Conservation (phyloP, 2,113 vertebrate genomes). For the Neodontobutis hainanensis region DNA sequence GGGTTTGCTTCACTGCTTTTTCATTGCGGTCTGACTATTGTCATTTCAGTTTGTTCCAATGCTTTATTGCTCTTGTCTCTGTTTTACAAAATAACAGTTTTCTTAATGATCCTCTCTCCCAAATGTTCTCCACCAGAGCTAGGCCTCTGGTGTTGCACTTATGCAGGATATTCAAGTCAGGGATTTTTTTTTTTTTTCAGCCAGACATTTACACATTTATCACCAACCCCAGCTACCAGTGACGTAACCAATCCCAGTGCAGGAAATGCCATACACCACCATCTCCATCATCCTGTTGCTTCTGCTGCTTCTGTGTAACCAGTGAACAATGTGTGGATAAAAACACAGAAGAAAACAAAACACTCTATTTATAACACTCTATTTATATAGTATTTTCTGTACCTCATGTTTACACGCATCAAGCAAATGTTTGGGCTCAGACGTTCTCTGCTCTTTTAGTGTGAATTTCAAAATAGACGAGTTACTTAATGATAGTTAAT, state of each 20-base stretch:
- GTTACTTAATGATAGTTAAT: neutral
- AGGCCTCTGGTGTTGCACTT: neutral
- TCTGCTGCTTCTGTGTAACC: conserved; percentile 15
- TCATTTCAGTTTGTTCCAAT: neutral
- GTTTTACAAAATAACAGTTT: neutral
- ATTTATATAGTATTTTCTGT: conserved; percentile 57
- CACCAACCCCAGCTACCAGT: neutral
- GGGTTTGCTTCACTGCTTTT: neutral
- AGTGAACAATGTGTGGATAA: conserved; percentile 9
- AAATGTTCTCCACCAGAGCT: neutral
- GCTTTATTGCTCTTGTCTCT: neutral
- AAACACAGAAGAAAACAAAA: conserved; percentile 15
- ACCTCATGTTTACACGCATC: conserved; percentile 21
- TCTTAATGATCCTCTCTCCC: neutral
- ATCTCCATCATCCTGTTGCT: conserved; percentile 15
- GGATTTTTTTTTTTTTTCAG: neutral
- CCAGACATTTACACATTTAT: conserved; percentile 8
- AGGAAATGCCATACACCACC: conserved; percentile 5
- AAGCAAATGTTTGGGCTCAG: neutral
- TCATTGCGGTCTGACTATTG: neutral
- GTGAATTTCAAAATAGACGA: neutral
- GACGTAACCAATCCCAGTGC: conserved; percentile 14
- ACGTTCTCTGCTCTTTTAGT: conserved; percentile 8
- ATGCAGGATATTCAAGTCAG: conserved; percentile 14
- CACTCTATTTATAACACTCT: conserved; percentile 60